A percentile compares a stretch with the other conserved stretches of the same genome.
Conservation (phyloP, 1,140 invertebrate genomes). For the Cotesia typhae region DNA sequence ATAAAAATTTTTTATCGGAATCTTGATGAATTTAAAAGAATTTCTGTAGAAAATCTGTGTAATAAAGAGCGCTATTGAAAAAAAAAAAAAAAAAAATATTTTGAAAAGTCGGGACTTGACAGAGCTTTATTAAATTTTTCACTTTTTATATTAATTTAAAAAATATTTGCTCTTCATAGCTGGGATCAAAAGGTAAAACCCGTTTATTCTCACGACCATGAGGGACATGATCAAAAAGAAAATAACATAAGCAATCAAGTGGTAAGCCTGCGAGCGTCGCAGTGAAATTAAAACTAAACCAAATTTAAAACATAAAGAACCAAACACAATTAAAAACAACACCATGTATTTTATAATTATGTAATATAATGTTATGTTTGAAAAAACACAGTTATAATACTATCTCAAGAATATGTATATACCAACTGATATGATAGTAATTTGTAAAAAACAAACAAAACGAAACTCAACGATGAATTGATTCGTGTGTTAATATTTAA, state of each 20-base stretch:
- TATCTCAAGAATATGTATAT: slow-evolving; percentile 30
- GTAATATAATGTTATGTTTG: slow-evolving; percentile 9
- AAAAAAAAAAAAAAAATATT: no score
- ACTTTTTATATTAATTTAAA: no score
- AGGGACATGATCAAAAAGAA: slow-evolving; percentile 48
- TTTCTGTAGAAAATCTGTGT: no score
- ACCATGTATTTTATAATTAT: slow-evolving; percentile 23
- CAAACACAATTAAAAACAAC: slow-evolving; percentile 23
- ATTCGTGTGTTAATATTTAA: not conserved
- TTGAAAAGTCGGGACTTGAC: no score
- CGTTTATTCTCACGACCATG: slow-evolving; percentile 41
- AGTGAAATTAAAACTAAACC: slow-evolving; percentile 54
- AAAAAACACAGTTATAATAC: slow-evolving; percentile 26
- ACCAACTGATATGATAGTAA: no score
- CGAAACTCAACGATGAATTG: not conserved
- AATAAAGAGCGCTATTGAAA: no score
- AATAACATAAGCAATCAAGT: slow-evolving; percentile 60
- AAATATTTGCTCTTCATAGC: no score
- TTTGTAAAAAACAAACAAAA: no score
- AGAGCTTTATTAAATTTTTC: no score
- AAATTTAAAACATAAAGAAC: slow-evolving; percentile 40
- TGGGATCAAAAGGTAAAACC: not conserved
- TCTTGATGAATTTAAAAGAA: no score
- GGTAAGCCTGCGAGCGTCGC: slow-evolving; percentile 64
- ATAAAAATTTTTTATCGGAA: no score